Evolutionary conservation across 2,888 invertebrate genomes (phyloP), one percentile per base, ranked within the genome.

Genomic region (Branchipolynoe longqiensis): DNA sequence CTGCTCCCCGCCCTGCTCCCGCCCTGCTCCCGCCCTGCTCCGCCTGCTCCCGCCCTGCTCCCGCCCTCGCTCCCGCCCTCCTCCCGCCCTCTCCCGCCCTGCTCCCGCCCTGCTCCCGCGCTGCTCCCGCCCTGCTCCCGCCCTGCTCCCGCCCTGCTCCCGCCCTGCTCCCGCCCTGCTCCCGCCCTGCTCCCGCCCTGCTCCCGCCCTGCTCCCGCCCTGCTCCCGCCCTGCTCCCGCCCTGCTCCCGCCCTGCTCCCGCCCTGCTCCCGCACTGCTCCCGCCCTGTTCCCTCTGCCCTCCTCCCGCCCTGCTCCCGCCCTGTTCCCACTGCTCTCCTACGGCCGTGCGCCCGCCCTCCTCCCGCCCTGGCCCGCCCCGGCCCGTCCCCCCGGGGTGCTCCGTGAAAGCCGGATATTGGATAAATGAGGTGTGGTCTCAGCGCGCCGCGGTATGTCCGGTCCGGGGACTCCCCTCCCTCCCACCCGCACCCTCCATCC

Each of bases 351-450:
- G n/a, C 22, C 25, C 56, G 25, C 56, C 56, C 25, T 22, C 56
- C 18, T 56, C 56, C 56, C n/a, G n/a, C n/a, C n/a, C n/a, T n/a
- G n/a, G n/a, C n/a, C n/a, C n/a, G n/a, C n/a, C n/a, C n/a, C n/a
- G n/a, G n/a, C n/a, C n/a, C n/a, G n/a, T n/a, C n/a, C n/a, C n/a
- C n/a, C n/a, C n/a, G n/a, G n/a, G n/a, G n/a, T n/a, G n/a, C n/a
- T n/a, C n/a, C n/a, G n/a, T n/a, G n/a, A n/a, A n/a, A 33, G 36
- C 18, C 69, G 69, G 69, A 69, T 33, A 69, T 38, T 33, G 69
- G 31, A 62, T 62, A 62, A 62, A 62, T 62, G 62, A 62, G 62
- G 1, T 31, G 62, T n/a, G n/a, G n/a, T n/a, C n/a, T n/a, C n/a
- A n/a, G n/a, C n/a, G n/a, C n/a, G n/a, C n/a, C n/a, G n/a, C n/a